Evolutionary conservation across 2,113 vertebrate species (phyloP), one percentile per base, ranked within the genome.

Genomic region (Irena cyanogastra): DNA sequence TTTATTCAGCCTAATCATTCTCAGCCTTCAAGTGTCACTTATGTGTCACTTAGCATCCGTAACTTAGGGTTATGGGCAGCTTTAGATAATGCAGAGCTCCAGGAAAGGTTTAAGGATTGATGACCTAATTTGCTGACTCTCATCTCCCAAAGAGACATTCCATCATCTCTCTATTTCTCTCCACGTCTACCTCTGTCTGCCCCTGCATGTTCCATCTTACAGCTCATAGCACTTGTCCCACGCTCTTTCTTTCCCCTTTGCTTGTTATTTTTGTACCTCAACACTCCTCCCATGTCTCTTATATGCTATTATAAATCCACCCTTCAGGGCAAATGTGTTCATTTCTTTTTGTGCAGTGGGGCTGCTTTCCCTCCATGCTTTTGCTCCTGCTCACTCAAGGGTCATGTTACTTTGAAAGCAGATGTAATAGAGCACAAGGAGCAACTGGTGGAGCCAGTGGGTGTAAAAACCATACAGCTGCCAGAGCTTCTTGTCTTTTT

Each of bases 321-420:
- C 11, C 49, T 82, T 76, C 52, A 35, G 16, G 63, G n/a, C 45
- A 75, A 76, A 72, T 37, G 12, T 20, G 2, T 49, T 87, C 0
- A 22, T 68, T 85, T 57, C 20, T 69, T 72, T 42, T 53, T 21
- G 15, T 61, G 41, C 26, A 54, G n/a, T 30, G 28, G 39, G 26
- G 16, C 44, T 82, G 45, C 52, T 65, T 76, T 22, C 26, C 4
- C 17, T 89, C 27, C 14, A 6, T 33, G 15, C 28, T 61, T 68
- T 91, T 82, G 16, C n/a, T 85, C 21, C 49, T 91, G n/a, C 42
- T 22, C 13, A 2, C 33, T 89, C 16, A 45, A 70, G 49, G 19
- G 35, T 94, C 74, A 5, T 45, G 28, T 91, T 91, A 61, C 78
- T 76, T 72, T 57, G 45, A 69, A 76, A 91, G 39, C 64, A 95